Base-by-base conservation (phyloP, 2,888 invertebrate genomes). In the Eristalinus sepulchralis region DNA sequence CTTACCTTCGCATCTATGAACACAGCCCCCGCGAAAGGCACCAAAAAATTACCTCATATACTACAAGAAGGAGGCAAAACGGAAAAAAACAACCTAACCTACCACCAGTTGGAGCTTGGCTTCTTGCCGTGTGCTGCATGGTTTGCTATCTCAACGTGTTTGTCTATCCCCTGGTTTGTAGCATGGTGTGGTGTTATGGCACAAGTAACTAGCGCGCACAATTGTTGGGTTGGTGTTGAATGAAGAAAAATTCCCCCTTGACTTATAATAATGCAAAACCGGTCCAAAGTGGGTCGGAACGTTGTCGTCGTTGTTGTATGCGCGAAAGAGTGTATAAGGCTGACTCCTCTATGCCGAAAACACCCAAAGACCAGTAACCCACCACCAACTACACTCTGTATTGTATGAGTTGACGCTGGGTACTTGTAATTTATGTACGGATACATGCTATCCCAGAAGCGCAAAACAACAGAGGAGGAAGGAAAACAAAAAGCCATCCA, bases 271-370 rank as follows among this genome's bases (percentile, higher is more conserved):
- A 81, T 77, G 76, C 81, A 77, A 85, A 85, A 85, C 84, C 81
- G 84, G 84, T 85, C 81, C 76, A 81, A 85, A 85, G 84, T 85
- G 84, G 84, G 84, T 85, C 84, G 84, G 84, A 84, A 77, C 81
- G 39, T 76, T 68, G 57, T 64, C 64, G 39, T 17, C 8, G 39
- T 5, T 17, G 47, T 47, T n/a, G 39, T 47, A 47, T 47, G 6
- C 39, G 39, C 27, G 2, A 27, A 5, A 47, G 39, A n/a, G 39
- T 47, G 47, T 47, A 47, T 47, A 6, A 47, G 47, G 8, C 47
- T 47, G 47, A 47, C 47, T 47, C 47, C 47, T 47, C 47, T 47
- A 47, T 47, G n/a, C 47, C 47, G n/a, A 47, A 47, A 47, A 47
- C 47, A 17, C 47, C 47, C 47, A 47, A 27, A 47, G 47, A 17